Evolutionary conservation across 53 echinoderm and acorn worm genomes (phyloP), one percentile per base, ranked within the genome.

Genomic region (Luidia sarsii): DNA sequence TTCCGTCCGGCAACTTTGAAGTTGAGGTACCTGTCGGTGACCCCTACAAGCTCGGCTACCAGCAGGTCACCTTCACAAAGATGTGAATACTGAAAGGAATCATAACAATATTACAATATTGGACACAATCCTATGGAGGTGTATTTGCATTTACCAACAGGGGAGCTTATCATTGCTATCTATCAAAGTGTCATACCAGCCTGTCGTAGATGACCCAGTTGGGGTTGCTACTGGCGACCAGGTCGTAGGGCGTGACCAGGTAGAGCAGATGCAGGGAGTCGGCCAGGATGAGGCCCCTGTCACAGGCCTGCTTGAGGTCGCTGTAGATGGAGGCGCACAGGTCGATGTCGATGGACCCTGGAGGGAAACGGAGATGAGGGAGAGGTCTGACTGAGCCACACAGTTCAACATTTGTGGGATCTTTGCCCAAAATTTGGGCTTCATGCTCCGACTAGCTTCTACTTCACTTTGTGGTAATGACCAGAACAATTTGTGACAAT

Each of bases 291-390:
- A 95, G 57, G 2, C 95, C 95, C 19, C 88, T 79, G 39, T 85
- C 90, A 65, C 92, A 92, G 10, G 86, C 92, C 39, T 73, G 53
- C 71, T 88, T 77, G 33, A 95, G 53, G 49, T 95, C 95, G 6
- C 49, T 52, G 75, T 92, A 95, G 56, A 95, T 64, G 0, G 80
- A 70, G 6, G 62, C 43, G 62, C 95, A 95, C 18, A 87, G 53
- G 57, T 95, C 95, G 50, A 95, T 91, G 59, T 95, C 95, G 33
- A 95, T 87, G 45, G 95, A 87, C 21, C 95, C 95, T 95, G 61
- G 11, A 33, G 48, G 23, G 21, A 23, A 7, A 11, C 3, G 10
- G 20, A 63, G 2, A 7, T 63, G 15, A 32, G n/a, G n/a, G n/a
- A n/a, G n/a, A n/a, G n/a, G n/a, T 11, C 13, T 59, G 9, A 59